These are phyloP conservation scores for Drosophila rellima DNA, from an alignment of 2,888 invertebrate species.

Conservation along the genomic window DNA sequence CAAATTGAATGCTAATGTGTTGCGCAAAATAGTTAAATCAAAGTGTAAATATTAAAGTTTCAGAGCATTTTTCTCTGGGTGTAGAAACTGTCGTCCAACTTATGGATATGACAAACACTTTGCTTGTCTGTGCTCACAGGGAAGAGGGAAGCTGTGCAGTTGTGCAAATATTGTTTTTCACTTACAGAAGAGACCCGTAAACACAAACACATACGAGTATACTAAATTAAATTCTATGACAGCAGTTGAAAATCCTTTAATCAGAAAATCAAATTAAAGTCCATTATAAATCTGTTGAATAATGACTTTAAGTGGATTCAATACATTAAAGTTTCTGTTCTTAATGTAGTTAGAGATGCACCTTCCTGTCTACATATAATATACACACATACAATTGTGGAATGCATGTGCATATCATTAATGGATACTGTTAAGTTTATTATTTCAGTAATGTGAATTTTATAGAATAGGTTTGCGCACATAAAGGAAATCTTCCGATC, in stretches of 20 bases:
- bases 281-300: conserved; percentile 27
- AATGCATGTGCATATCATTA: conserved; percentile 37
- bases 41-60: not conserved
- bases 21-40: not conserved
- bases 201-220: conserved; percentile 8
- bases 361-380: conserved; percentile 3
- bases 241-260: conserved; percentile 48
- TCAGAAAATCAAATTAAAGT: conserved; percentile 68
- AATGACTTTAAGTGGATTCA: conserved; percentile 12
- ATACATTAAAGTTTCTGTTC: not conserved
- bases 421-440: not conserved
- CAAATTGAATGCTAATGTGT: too few species aligned
- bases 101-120: conserved; percentile 26
- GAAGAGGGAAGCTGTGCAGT: conserved; percentile 45
- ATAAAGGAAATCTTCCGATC: not conserved
- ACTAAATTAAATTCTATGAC: conserved; percentile 14
- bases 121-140: conserved; percentile 20
- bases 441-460: not conserved
- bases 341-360: conserved; percentile 4
- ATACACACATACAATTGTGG: conserved; percentile 20
- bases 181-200: conserved; percentile 39
- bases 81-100: conserved; percentile 8
- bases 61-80: not conserved
- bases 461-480: not conserved
- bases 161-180: conserved; percentile 75